Evolutionary conservation across 2,888 invertebrate species (phyloP).

Genomic region (Pandemis corylana): DNA sequence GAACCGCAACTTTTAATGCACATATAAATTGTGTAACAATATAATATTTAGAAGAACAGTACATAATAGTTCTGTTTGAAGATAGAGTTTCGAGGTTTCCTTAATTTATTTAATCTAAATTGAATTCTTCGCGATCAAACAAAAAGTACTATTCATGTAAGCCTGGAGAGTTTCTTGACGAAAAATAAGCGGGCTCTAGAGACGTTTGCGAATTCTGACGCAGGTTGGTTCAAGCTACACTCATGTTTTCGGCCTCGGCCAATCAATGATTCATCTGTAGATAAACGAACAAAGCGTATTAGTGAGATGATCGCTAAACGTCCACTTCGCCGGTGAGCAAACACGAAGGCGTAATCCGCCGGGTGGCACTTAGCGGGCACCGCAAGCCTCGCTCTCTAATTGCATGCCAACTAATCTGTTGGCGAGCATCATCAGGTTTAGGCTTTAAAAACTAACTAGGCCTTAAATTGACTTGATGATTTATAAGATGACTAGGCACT

Average conservation of each 20-base stretch:
- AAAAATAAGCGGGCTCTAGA: not conserved
- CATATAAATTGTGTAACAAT: not conserved
- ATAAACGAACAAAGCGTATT: conserved; percentile 75
- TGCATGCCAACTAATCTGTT: conserved; percentile 80
- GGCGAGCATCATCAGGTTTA: conserved; percentile 66
- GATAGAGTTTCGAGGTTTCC: not conserved
- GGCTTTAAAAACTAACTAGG: conserved; percentile 41
- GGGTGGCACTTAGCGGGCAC: conserved; percentile 78
- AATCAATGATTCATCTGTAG: conserved; percentile 73
- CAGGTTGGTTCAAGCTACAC: conserved; percentile 3
- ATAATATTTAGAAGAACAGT: not conserved
- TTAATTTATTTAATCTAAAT: not conserved
- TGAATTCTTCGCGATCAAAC: not conserved
- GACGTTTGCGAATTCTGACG: not conserved
- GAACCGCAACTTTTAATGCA: not conserved
- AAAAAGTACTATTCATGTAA: not conserved
- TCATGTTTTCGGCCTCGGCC: conserved; percentile 42
- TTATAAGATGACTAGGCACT: conserved; percentile 20
- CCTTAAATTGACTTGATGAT: conserved; percentile 32
- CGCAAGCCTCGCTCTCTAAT: conserved; percentile 79
- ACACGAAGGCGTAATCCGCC: conserved; percentile 80
- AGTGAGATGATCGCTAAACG: conserved; percentile 73
- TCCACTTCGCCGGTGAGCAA: conserved; percentile 75
- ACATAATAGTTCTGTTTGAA: not conserved
- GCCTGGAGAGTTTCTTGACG: not conserved